phyloP scores from a whole-genome alignment of 2,113 vertebrate genomes.

The Athene noctua region DNA sequence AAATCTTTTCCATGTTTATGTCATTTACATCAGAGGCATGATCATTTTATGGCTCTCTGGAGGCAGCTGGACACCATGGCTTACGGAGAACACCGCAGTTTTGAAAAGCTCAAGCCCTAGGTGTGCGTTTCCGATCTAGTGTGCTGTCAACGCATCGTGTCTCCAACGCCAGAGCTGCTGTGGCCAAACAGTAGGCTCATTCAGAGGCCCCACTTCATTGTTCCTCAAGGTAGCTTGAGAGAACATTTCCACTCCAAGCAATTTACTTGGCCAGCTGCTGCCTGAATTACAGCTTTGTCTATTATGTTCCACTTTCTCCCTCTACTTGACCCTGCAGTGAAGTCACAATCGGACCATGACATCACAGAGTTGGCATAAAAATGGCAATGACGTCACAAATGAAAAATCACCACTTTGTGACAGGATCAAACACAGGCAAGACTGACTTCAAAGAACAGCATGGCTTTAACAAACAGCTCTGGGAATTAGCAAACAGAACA shows the following conservation, averaged over 20 bases:
- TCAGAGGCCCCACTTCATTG: conserved; percentile 23
- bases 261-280: conserved; percentile 56
- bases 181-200: not conserved
- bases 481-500: not conserved
- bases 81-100: fast-evolving
- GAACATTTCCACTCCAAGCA: conserved; percentile 48
- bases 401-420: not conserved
- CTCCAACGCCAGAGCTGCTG: fast-evolving
- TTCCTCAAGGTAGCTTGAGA: conserved; percentile 27
- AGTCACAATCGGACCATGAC: not conserved
- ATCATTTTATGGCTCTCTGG: fast-evolving
- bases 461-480: not conserved
- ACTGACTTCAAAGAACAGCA: not conserved
- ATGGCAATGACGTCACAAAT: not conserved
- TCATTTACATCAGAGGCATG: fast-evolving
- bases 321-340: not conserved
- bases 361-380: conserved; percentile 31
- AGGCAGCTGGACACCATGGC: not conserved
- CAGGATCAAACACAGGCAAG: not conserved
- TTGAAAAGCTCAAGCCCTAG: not conserved
- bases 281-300: conserved; percentile 46
- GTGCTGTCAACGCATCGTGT: fast-evolving
- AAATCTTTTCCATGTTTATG: fast-evolving
- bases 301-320: not conserved
- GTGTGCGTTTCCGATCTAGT: fast-evolving